Evolutionary conservation across 2,797 vertebrate genomes (phyloP), one percentile per base, ranked within the genome.

Genomic region (Loriculus beryllinus): DNA sequence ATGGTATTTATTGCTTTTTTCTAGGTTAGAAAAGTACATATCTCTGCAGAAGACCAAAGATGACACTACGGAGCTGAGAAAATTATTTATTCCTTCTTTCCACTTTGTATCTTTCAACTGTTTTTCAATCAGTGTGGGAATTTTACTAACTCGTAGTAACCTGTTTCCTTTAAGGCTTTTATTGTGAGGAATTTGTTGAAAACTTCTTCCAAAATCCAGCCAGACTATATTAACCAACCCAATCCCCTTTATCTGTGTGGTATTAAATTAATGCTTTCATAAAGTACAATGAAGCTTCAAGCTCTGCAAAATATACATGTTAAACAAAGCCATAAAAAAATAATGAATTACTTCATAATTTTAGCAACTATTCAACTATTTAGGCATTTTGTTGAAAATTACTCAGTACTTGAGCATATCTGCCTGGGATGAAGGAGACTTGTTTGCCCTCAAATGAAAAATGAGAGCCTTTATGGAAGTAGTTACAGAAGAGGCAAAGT

Each of bases 141-240:
- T 9, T 37, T 7, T 35, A 31, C 5, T 20, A 48, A 52, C 9
- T 57, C 15, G 39, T 12, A 43, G 3, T 12, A 33, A 48, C 6
- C 5, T 57, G 2, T 60, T 81, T 68, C 20, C 5, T 54, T 60
- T 31, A 86, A 23, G 4, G 7, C 3, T 54, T 79, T 8, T 11
- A 29, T 16, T 84, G 8, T 28, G 10, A 90, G 11, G 8, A 52
- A 31, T 69, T 72, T 82, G 49, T 69, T 6, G 71, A 87, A 86
- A 86, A 10, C 4, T 60, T 68, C 6, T 52, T 60, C 10, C 7
- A 26, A 54, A 87, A 40, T 12, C 8, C 12, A 77, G 3, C 7
- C 1, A 5, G 9, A 7, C 3, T 67, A 2, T 23, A 19, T 20
- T 19, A 63, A 31, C 2, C 15, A 47, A 13, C 7, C 7, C 2